phyloP scores from a whole-genome alignment of 2,113 vertebrate species.

The Pachyramphus minor region DNA sequence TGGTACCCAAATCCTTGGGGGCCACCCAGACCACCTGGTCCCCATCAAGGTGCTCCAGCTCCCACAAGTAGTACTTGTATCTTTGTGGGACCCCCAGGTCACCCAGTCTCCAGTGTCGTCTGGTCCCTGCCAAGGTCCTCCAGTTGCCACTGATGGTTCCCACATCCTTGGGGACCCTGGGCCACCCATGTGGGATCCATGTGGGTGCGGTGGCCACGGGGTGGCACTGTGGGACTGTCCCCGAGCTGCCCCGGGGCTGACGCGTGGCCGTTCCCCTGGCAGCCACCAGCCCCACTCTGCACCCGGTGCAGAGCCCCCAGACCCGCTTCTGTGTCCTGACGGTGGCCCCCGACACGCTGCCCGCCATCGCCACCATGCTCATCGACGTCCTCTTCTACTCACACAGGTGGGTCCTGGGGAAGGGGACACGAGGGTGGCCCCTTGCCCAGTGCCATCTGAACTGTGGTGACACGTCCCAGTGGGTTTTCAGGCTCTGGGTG shows the following conservation, averaged over 20 bases:
- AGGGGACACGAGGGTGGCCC: rapidly evolving
- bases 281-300: constrained; percentile 84
- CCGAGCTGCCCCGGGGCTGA: not conserved
- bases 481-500: not conserved
- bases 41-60: not conserved
- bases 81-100: not conserved
- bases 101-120: too few relatives aligned
- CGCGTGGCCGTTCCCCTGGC: not conserved
- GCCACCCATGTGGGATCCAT: not conserved
- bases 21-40: not conserved
- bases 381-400: constrained; percentile 97
- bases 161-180: not conserved
- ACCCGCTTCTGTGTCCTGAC: constrained; percentile 95
- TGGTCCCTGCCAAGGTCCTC: too few relatives aligned
- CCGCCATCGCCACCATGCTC: constrained; percentile 91
- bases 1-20: too few relatives aligned
- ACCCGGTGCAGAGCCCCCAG: constrained; percentile 91
- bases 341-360: constrained; percentile 91
- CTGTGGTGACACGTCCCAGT: rapidly evolving
- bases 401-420: constrained; percentile 72
- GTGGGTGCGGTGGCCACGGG: not conserved
- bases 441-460: not conserved
- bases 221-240: constrained; percentile 44
- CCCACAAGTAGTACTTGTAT: not conserved
- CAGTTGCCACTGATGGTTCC: not conserved